Percentiles rank a stretch among this genome's conserved stretches.
These are phyloP conservation scores for Rhadinocentrus ornatus DNA, from an alignment of 2,797 vertebrate species.

Conservation along the genomic window DNA sequence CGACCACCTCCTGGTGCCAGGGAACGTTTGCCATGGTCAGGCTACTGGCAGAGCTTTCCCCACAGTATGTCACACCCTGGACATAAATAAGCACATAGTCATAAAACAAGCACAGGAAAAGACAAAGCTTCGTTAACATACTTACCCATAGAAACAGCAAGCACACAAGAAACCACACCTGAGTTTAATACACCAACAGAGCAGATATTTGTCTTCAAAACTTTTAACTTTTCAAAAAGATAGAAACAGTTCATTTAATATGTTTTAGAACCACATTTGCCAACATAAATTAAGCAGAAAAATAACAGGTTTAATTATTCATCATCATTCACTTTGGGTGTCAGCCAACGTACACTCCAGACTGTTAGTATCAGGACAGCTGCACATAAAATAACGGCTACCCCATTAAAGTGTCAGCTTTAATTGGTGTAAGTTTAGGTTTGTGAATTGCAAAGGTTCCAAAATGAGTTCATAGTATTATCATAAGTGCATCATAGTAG, in stretches of 20 bases:
- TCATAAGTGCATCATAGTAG: background rate
- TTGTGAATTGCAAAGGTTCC: background rate
- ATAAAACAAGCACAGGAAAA: background rate
- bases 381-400: too few species aligned
- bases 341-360: background rate
- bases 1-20: constrained; percentile 93
- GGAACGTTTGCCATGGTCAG: constrained; percentile 97
- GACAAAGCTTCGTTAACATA: background rate
- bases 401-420: background rate
- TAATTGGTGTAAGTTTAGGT: background rate
- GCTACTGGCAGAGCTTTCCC: constrained; percentile 92
- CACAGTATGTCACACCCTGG: constrained; percentile 96
- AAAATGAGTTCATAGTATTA: background rate
- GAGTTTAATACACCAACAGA: too few species aligned
- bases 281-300: too few species aligned
- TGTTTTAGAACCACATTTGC: too few species aligned
- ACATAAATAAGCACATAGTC: background rate
- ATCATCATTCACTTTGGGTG: background rate
- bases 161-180: background rate
- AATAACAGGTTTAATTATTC: too few species aligned
- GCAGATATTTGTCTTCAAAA: too few species aligned
- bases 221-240: too few species aligned
- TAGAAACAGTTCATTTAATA: too few species aligned
- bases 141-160: background rate
- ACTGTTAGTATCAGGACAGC: too few species aligned